Evolutionary conservation across 1,140 invertebrate species (phyloP).

Genomic region (Patella vulgata): DNA sequence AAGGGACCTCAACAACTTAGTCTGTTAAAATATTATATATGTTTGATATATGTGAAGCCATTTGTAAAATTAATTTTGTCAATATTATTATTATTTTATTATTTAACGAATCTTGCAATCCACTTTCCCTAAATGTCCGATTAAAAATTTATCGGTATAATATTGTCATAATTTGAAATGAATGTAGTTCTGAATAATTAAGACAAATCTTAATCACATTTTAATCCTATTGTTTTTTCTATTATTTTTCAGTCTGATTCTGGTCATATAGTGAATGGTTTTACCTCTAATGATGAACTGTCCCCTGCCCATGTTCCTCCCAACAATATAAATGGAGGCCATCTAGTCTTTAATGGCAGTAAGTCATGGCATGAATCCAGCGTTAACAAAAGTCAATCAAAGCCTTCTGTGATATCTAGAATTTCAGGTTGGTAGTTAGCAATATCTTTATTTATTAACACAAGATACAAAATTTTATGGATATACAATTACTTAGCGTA

Average conservation of each 20-base stretch:
- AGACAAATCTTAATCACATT: no score
- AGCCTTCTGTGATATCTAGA: slow-evolving; percentile 20
- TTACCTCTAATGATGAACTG: slow-evolving; percentile 26
- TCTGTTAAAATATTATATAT: no score
- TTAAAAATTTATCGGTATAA: no score
- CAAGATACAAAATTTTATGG: no score
- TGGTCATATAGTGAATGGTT: slow-evolving; percentile 30
- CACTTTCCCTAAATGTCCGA: no score
- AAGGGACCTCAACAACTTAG: no score
- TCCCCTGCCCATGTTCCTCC: slow-evolving; percentile 34
- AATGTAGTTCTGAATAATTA: no score
- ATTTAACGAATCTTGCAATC: no score
- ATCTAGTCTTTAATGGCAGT: slow-evolving; percentile 1
- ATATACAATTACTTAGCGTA: not conserved
- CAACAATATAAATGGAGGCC: not conserved
- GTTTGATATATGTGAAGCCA: no score
- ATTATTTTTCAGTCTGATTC: slow-evolving; percentile 19
- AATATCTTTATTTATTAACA: not conserved
- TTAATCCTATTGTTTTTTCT: no score
- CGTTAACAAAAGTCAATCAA: slow-evolving; percentile 35
- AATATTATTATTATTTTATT: not conserved
- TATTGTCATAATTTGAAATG: no score
- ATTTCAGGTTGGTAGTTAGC: slow-evolving; percentile 4
- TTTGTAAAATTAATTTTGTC: not conserved
- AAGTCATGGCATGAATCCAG: not conserved